Evolutionary conservation across 2,888 invertebrate genomes (phyloP).

Genomic region (Lordiphosa fenestrarum): DNA sequence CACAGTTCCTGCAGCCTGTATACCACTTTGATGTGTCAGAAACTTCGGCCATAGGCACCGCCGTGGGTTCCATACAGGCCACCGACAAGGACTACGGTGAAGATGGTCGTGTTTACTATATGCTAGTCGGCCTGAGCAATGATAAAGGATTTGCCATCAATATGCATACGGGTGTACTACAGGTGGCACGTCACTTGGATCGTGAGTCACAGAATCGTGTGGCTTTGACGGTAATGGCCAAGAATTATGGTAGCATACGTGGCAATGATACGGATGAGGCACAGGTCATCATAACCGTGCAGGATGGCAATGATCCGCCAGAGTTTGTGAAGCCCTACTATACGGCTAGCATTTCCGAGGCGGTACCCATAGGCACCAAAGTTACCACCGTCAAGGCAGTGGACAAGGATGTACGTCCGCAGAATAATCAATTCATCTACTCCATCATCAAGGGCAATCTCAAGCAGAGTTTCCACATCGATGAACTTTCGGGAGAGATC

Average conservation of each 20-base stretch:
- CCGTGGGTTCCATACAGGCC: conserved; percentile 92
- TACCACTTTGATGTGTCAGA: conserved; percentile 97
- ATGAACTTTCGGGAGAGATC: conserved; percentile 91
- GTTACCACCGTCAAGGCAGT: conserved; percentile 90
- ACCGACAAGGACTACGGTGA: conserved; percentile 93
- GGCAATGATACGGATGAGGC: conserved; percentile 98
- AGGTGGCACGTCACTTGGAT: conserved; percentile 90
- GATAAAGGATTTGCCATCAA: conserved; percentile 94
- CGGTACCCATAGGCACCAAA: conserved; percentile 86
- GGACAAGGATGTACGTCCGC: conserved; percentile 94
- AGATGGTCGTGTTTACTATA: conserved; percentile 93
- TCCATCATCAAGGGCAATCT: conserved; percentile 92
- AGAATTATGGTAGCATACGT: conserved; percentile 95
- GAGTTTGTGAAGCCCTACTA: conserved; percentile 91
- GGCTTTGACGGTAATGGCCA: conserved; percentile 94
- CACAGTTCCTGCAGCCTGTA: conserved; percentile 92
- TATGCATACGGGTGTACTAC: conserved; percentile 90
- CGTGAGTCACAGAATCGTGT: conserved; percentile 94
- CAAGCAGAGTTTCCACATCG: conserved; percentile 92
- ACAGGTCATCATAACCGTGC: conserved; percentile 94
- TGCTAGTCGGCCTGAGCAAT: conserved; percentile 96
- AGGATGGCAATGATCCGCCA: conserved; percentile 98
- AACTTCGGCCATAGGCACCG: conserved; percentile 91
- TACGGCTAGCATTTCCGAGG: conserved; percentile 90
- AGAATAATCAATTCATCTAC: conserved; percentile 95